Evolutionary conservation across 2,797 vertebrate species (phyloP).

Genomic region (Gambusia yucatana): DNA sequence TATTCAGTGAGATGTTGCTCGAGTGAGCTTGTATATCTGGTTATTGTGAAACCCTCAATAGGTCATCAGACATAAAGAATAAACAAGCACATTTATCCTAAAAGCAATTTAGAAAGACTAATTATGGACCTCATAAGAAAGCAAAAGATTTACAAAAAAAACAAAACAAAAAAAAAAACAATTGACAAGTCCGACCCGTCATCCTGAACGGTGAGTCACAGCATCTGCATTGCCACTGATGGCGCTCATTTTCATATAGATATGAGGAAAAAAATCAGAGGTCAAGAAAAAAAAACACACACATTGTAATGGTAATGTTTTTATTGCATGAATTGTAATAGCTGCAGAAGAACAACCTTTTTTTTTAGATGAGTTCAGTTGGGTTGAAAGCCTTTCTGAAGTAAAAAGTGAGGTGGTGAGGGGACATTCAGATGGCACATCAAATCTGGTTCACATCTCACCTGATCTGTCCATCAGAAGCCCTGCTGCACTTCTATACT

Average conservation of each 20-base stretch:
- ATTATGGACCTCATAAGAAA: background rate
- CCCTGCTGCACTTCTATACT: constrained; percentile 58
- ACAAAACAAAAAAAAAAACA: background rate
- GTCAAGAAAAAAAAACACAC: background rate
- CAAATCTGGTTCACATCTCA: constrained; percentile 41
- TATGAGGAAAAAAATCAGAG: background rate
- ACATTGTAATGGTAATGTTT: constrained; percentile 71
- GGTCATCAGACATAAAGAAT: background rate
- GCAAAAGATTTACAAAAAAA: background rate
- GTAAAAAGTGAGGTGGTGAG: constrained; percentile 52
- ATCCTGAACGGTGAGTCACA: too few relatives aligned
- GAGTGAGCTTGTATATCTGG: background rate
- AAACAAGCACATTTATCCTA: background rate
- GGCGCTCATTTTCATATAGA: background rate
- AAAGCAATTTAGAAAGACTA: background rate
- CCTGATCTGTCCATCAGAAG: constrained; percentile 39
- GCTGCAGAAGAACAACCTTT: constrained; percentile 70
- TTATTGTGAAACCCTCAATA: background rate
- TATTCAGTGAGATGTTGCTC: background rate
- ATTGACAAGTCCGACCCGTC: background rate
- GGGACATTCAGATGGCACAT: constrained; percentile 68
- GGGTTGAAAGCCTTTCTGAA: constrained; percentile 58
- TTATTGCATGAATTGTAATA: constrained; percentile 85
- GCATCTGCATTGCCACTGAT: too few relatives aligned
- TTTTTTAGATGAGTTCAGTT: constrained; percentile 69